Evolutionary conservation across 2,113 vertebrate genomes (phyloP), one percentile per base, ranked within the genome.

Genomic region (Caranx melampygus): DNA sequence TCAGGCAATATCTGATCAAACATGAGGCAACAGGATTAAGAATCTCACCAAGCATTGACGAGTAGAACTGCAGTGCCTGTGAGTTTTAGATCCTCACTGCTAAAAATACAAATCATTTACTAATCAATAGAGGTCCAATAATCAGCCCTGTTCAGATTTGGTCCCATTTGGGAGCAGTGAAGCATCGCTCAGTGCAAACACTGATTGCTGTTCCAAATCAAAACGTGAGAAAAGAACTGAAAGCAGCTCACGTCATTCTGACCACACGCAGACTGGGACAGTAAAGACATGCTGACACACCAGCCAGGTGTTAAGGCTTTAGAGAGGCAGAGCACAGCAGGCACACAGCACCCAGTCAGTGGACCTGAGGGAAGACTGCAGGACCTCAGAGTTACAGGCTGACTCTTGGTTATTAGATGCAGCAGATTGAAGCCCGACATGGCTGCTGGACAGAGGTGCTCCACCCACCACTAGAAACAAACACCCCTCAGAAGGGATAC

Each of bases 371-470:
- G 98, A 91, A 99, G 98, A 93, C 97, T 96, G 95, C 98, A 99
- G 95, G 98, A 94, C 95, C 96, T 96, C 90, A 97, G 97, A 93
- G 96, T 94, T 90, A 96, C 97, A 92, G 98, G 97, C 96, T 98
- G 97, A 96, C 95, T 97, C 96, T 98, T 99, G 95, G 95, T 97
- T 95, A 99, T 95, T 96, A 99, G 96, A 95, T 98, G 98, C 95
- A 99, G 98, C 92, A 99, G 96, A 96, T 98, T 99, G 97, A 99
- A 99, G 93, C 97, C 98, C 93, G 98, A 99, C 98, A 99, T 99
- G 96, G 94, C 95, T 95, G 96, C 95, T 94, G 93, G 93, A 92
- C 94, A 91, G 92, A 92, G 85, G 81, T 13, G 1, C 49, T 78
- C 72, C 78, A 64, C 59, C 78, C 83, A 80, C 68, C 62, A 72